Percentiles rank a stretch among this genome's conserved stretches.
Conservation (phyloP, 2,113 vertebrate species). For the Ariopsis seemanni region DNA sequence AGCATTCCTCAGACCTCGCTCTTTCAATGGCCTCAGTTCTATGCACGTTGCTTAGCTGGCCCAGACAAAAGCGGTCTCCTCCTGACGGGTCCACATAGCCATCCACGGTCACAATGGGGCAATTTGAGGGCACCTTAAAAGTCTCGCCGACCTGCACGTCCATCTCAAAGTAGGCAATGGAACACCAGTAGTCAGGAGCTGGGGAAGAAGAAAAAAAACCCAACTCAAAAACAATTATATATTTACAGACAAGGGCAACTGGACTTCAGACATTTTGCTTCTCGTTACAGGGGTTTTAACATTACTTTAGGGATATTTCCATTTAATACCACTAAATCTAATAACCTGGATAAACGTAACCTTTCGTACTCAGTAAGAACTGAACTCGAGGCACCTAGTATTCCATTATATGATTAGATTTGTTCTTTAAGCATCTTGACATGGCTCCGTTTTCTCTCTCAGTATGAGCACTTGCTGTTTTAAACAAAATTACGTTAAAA, state of each 20-base stretch:
- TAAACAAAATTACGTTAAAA: background rate
- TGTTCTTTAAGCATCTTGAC: background rate
- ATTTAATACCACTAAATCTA: background rate
- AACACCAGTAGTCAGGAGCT: conserved; percentile 99
- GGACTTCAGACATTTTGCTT: background rate
- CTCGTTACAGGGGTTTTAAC: background rate
- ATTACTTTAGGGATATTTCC: background rate
- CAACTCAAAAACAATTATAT: background rate
- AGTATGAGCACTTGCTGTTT: too few relatives aligned
- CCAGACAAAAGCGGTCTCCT: conserved; percentile 93
- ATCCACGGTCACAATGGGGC: conserved; percentile 94
- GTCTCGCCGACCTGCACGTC: conserved; percentile 97
- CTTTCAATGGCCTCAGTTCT: conserved; percentile 96
- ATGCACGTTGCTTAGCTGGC: conserved; percentile 96
- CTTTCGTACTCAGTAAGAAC: background rate
- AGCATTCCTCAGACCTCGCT: conserved; percentile 79
- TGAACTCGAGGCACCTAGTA: background rate
- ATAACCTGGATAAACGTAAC: background rate
- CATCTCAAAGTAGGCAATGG: conserved; percentile 98
- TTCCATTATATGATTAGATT: background rate
- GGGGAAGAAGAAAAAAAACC: background rate
- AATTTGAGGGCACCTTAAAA: conserved; percentile 95
- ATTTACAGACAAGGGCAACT: background rate
- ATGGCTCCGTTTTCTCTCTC: background rate
- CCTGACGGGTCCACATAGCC: conserved; percentile 97